Evolutionary conservation across 2,797 vertebrate genomes (phyloP).

Genomic region (Micromesistius poutassou): DNA sequence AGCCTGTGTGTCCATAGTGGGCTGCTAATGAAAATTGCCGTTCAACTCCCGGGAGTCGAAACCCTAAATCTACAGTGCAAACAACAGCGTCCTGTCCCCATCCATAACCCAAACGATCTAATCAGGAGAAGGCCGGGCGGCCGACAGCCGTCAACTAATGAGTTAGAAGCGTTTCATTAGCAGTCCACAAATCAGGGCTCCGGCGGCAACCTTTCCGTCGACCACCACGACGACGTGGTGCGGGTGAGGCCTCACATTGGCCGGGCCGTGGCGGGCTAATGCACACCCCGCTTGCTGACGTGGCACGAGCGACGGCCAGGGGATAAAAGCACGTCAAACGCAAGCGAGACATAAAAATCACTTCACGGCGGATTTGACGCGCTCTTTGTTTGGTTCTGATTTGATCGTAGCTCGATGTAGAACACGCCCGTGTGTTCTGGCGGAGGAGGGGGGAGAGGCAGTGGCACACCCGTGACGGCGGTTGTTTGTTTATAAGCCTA

Average conservation of each 20-base stretch:
- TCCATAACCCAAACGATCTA: too few relatives aligned
- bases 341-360: too few relatives aligned
- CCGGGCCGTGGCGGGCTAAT: conserved; percentile 19
- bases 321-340: not conserved
- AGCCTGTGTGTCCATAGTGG: not conserved
- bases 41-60: too few relatives aligned
- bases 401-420: too few relatives aligned
- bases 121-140: too few relatives aligned
- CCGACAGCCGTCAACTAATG: not conserved
- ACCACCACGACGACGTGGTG: conserved; percentile 15
- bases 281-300: conserved; percentile 21
- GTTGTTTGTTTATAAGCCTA: not conserved
- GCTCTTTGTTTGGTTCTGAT: too few relatives aligned
- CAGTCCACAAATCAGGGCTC: conserved; percentile 36
- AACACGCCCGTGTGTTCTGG: too few relatives aligned
- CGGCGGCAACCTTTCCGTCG: conserved; percentile 22
- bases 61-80: too few relatives aligned
- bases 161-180: conserved; percentile 36
- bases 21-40: not conserved
- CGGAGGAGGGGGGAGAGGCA: not conserved
- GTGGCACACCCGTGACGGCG: not conserved
- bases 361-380: too few relatives aligned
- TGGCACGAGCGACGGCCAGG: not conserved
- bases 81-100: too few relatives aligned
- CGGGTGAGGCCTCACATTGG: conserved; percentile 13